Evolutionary conservation across 1,140 invertebrate genomes (phyloP).

Genomic region (Augochlora pura): DNA sequence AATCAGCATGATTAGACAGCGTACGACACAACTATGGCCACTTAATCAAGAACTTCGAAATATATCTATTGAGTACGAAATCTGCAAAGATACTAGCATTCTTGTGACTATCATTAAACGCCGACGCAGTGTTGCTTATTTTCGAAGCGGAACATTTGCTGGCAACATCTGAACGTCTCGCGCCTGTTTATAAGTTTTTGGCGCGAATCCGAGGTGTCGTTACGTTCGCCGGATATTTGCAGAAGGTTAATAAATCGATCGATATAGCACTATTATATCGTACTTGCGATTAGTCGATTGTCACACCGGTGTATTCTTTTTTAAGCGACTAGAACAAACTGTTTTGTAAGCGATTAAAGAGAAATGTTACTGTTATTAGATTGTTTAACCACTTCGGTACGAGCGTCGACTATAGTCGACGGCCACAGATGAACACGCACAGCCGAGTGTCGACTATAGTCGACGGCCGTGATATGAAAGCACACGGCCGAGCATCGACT

Average conservation of each 20-base stretch:
- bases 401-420: too few relatives aligned
- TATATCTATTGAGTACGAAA: background rate
- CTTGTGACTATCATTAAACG: constrained; percentile 20
- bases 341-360: background rate
- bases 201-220: constrained; percentile 23
- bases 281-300: background rate
- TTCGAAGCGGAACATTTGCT: constrained; percentile 19
- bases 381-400: too few relatives aligned
- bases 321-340: background rate
- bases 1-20: background rate
- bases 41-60: background rate
- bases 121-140: constrained; percentile 17
- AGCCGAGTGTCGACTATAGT: too few relatives aligned
- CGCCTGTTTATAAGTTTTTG: constrained; percentile 41
- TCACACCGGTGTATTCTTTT: background rate
- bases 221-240: background rate
- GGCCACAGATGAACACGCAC: too few relatives aligned
- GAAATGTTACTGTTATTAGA: background rate
- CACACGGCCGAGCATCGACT: too few relatives aligned
- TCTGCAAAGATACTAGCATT: constrained; percentile 11
- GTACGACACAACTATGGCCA: background rate
- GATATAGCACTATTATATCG: background rate
- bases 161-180: constrained; percentile 14
- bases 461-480: too few relatives aligned
- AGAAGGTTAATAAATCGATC: constrained; percentile 16